Base-by-base conservation (phyloP, 2,888 invertebrate genomes). In the Serrognathus titanus region DNA sequence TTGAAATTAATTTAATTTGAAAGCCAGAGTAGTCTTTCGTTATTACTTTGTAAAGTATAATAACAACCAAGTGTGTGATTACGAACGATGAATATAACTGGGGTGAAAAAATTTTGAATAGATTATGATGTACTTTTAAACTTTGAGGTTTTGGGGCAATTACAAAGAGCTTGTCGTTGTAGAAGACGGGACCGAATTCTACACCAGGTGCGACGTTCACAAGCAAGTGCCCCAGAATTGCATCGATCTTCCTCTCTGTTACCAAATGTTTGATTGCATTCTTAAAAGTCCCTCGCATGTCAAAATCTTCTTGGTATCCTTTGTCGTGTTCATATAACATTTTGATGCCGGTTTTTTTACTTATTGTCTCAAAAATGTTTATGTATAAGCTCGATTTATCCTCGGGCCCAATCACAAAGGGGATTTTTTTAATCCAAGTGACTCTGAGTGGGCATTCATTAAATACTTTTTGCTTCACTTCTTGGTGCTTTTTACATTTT, bases 151-250 rank as follows among this genome's bases (percentile, higher is more conserved):
- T 66, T 3, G 55, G 55, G 1, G 46, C 37, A 1, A 40, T 50
- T 13, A 62, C 53, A 12, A 53, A 49, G 3, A 61, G n/a, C 46
- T 43, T 36, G 47, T 66, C 66, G 2, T 54, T 51, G 31, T 57
- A 61, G 5, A 66, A 36, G 36, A 64, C 35, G 4, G 65, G 63
- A 1, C 67, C 66, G 24, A 59, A 61, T 37, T 59, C 47, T 20
- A 63, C 59, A 37, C 64, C 62, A 8, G 52, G 41, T 5, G 55
- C 59, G 7, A 49, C 50, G 39, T 66, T 65, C 61, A 65, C 63
- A 16, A 59, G 60, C n/a, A 67, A 52, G 24, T 55, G 63, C 10
- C 67, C 67, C 12, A 67, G 55, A 38, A 65, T 62, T 1, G 64
- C 55, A 24, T 60, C 60, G 1, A 51, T 54, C 10, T 11, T 52